Evolutionary conservation across 2,888 invertebrate species (phyloP), one percentile per base, ranked within the genome.

Genomic region (Empis livida): DNA sequence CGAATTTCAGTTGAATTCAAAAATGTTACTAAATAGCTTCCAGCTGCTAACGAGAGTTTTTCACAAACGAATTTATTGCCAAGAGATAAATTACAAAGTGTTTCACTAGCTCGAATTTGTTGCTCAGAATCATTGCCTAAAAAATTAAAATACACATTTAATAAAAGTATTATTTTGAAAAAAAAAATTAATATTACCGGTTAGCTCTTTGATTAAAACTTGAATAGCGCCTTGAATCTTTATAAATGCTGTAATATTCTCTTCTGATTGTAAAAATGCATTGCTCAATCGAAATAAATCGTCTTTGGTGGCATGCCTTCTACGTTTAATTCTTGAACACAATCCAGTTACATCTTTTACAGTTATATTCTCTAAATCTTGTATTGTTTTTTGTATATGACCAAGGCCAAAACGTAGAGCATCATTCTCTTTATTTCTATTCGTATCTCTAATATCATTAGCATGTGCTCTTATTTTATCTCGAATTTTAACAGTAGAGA

Each of bases 51-150:
- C 2, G 62, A 56, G 2, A 69, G 60, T 53, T 66, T 68, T 10
- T 66, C 63, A 47, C 65, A 64, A 5, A 63, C 56, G 6, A 60
- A 56, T 2, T 53, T 51, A 42, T 62, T 61, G 0, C 69, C 69
- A 3, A 69, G 48, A 2, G 67, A 64, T 5, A 67, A 52, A 51
- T 69, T 69, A 45, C 70, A 69, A 3, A 69, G 44, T 11, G 62
- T 62, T 51, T 69, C 68, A 5, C 57, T 57, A 0, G 69, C 62
- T 40, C 58, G 54, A 2, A 64, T 54, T 48, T 64, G 64, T 1
- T 60, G 57, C 16, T 59, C 55, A 1, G 60, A 50, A 35, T 65
- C 53, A 0, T 57, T 47, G 1, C 67, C 68, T 67, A 10, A 8
- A 23, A 43, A 10, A 27, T 37, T 3, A 8, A 5, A 27, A 27